Conservation (phyloP, 2,113 vertebrate species). For the Caracal caracal region DNA sequence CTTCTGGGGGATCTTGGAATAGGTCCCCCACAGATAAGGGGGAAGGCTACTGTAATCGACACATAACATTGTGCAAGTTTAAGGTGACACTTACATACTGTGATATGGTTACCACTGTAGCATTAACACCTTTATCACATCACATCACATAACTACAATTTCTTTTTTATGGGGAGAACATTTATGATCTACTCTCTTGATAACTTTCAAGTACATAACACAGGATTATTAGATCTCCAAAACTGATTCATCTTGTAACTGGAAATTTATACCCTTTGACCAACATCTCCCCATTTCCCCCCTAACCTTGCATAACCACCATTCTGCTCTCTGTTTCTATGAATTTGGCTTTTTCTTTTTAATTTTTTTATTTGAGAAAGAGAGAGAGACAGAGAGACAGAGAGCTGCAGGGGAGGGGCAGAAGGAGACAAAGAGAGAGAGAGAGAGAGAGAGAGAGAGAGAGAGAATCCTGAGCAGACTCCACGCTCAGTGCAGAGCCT, state of each 20-base stretch:
- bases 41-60: neutral
- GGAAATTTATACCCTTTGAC: neutral
- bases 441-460: too few species aligned
- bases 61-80: neutral
- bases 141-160: neutral
- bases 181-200: neutral
- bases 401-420: too few species aligned
- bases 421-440: too few species aligned
- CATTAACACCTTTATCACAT: neutral
- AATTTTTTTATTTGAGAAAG: too few species aligned
- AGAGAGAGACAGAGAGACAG: too few species aligned
- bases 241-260: neutral
- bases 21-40: neutral
- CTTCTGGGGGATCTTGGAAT: neutral
- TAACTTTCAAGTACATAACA: neutral
- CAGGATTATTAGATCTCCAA: neutral
- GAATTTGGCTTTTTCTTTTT: neutral
- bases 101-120: neutral
- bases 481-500: too few species aligned
- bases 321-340: neutral
- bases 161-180: neutral
- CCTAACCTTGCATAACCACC: accelerated
- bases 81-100: neutral
- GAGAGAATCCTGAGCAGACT: too few species aligned
- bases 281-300: neutral